phyloP scores from a whole-genome alignment of 1,140 invertebrate genomes.

The Zelostemma sp. region DNA sequence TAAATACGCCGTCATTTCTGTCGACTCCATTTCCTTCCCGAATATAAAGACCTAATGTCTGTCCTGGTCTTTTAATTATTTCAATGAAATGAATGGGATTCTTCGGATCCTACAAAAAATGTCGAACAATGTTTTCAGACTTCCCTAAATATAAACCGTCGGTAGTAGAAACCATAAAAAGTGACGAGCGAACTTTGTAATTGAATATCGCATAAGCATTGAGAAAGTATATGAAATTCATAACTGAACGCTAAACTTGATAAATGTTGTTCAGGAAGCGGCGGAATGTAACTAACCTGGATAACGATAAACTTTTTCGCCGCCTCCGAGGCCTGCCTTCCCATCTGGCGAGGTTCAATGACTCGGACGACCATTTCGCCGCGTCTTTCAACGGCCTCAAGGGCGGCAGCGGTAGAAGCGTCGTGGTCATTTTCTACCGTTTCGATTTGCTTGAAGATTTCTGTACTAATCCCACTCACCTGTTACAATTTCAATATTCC shows the following conservation, averaged over 20 bases:
- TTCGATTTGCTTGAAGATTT: constrained; percentile 97
- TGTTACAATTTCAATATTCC: constrained; percentile 60
- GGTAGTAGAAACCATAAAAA: no score
- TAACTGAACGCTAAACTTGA: no score
- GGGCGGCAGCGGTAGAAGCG: constrained; percentile 88
- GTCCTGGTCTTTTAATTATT: constrained; percentile 98
- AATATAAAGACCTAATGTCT: constrained; percentile 98
- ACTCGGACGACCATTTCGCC: constrained; percentile 95
- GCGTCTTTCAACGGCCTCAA: constrained; percentile 90
- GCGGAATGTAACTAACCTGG: constrained; percentile 73
- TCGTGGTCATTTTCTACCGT: constrained; percentile 95
- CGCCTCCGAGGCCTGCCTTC: constrained; percentile 83
- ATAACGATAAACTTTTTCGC: constrained; percentile 84
- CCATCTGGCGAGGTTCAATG: constrained; percentile 87
- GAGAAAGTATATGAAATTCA: no score
- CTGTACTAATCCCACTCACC: constrained; percentile 93
- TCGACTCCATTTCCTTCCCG: constrained; percentile 96
- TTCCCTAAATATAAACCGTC: no score
- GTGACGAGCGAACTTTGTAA: neutral
- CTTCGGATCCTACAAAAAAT: constrained; percentile 77
- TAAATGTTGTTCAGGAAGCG: neutral
- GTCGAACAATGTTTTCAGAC: neutral
- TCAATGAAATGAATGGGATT: constrained; percentile 95
- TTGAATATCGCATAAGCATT: neutral
- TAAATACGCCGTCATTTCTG: constrained; percentile 95